Conservation (phyloP, 1,140 invertebrate species). For the Habropoda laboriosa region DNA sequence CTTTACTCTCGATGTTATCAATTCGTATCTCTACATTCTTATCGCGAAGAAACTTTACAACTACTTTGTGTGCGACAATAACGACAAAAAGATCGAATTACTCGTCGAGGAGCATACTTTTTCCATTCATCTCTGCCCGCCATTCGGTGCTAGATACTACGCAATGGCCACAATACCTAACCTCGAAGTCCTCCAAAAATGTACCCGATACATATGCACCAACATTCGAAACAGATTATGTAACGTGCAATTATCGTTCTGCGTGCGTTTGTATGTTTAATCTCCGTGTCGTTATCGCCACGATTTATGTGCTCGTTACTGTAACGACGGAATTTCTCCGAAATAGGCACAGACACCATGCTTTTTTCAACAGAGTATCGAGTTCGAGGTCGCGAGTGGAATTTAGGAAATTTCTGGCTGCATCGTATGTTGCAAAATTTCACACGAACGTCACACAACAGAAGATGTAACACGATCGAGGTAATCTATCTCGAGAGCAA, state of each 20-base stretch:
- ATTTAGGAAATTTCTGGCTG: too few species aligned
- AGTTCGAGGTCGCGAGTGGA: too few species aligned
- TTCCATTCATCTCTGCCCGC: neutral
- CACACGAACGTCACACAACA: too few species aligned
- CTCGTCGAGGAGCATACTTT: neutral
- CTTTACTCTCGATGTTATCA: too few species aligned
- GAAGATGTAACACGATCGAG: neutral
- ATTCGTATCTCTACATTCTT: neutral
- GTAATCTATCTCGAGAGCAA: too few species aligned
- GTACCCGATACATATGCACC: neutral
- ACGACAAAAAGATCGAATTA: neutral
- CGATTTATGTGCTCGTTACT: neutral
- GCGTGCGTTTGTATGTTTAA: neutral
- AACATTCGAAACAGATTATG: slow-evolving; percentile 34
- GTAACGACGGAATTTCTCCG: neutral
- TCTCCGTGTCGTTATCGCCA: neutral
- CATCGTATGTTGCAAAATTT: too few species aligned
- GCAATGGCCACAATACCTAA: slow-evolving; percentile 25
- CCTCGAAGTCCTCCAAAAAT: slow-evolving; percentile 37
- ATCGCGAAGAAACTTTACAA: too few species aligned
- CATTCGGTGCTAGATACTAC: neutral
- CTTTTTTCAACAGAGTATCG: too few species aligned
- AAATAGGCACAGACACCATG: neutral
- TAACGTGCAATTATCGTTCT: slow-evolving; percentile 25
- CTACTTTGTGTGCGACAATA: neutral